These are phyloP conservation scores for Spondyliosoma cantharus DNA, from an alignment of 2,797 vertebrate genomes.

Conservation along the genomic window DNA sequence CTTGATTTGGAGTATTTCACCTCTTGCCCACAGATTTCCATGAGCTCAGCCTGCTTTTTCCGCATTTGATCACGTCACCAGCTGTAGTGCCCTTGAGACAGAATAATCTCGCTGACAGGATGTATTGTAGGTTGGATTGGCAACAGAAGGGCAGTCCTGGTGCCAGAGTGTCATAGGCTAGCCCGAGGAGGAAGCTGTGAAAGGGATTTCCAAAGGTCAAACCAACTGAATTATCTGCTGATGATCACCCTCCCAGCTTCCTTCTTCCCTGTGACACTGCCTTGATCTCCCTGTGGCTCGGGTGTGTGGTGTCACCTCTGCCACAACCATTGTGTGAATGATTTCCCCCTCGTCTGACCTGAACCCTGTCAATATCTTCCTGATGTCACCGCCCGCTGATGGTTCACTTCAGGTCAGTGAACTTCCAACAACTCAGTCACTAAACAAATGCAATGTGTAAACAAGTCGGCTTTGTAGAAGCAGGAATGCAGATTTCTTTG, in stretches of 20 bases:
- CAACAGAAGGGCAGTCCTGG: slow-evolving; percentile 12
- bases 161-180: slow-evolving; percentile 20
- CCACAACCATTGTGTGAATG: slow-evolving; percentile 9
- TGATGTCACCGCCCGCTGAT: slow-evolving; percentile 18
- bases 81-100: slow-evolving; percentile 21
- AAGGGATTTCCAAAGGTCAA: slow-evolving; percentile 60
- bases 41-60: neutral
- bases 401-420: slow-evolving; percentile 48
- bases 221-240: slow-evolving; percentile 49
- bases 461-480: slow-evolving; percentile 17
- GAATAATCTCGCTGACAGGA: neutral
- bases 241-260: slow-evolving; percentile 32
- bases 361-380: slow-evolving; percentile 34
- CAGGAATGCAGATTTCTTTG: slow-evolving; percentile 31
- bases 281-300: slow-evolving; percentile 55
- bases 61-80: neutral
- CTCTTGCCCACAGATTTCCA: slow-evolving; percentile 7
- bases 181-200: slow-evolving; percentile 47
- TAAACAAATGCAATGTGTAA: slow-evolving; percentile 7
- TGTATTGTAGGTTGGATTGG: slow-evolving; percentile 21
- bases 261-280: slow-evolving; percentile 25
- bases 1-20: neutral
- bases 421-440: slow-evolving; percentile 27
- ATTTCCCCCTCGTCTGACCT: slow-evolving; percentile 32
- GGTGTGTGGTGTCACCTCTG: slow-evolving; percentile 29